Base-by-base conservation (phyloP, 1,140 invertebrate genomes). In the Ostrea denselamellosa region DNA sequence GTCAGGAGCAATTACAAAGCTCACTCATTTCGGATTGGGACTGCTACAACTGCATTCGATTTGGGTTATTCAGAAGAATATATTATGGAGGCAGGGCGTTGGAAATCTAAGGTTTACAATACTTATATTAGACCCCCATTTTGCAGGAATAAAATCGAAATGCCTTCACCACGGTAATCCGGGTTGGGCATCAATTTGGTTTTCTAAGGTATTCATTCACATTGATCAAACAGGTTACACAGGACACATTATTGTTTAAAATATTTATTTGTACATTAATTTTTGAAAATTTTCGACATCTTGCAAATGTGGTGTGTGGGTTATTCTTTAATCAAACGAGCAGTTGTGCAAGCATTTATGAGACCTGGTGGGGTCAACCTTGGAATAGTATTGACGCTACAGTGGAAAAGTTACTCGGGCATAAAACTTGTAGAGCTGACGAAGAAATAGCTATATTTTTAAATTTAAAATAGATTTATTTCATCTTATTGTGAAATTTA, bases 41-140 rank as follows among this genome's bases (percentile, higher is more conserved):
- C 88, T 0, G 88, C 85, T 51, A 89, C 88, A 14, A 10, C 10
- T 28, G 85, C 83, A 17, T 52, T 83, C 44, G 25, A 17, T 5
- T 22, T n/a, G 19, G 88, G 88, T n/a, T 71, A 53, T 81, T 84
- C 85, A 34, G 85, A 89, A 5, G 82, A 85, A 68, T 44, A 28
- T n/a, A 89, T 87, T 58, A 56, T 34, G 83, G 58, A 53, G 56
- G 81, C 85, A 83, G 86, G 86, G 22, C 82, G 86, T 68, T 89
- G 88, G 88, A 77, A 87, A 51, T 89, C 88, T 10, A 10, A 87
- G 14, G 82, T 85, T 25, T 83, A 53, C 53, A 52, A 54, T 17
- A 51, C 5, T 44, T 87, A 84, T 68, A 84, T 87, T 25, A 22
- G 68, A n/a, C n/a, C 68, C n/a, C 68, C 68, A 22, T 71, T 71